These are phyloP conservation scores for Astyanax mexicanus DNA, from an alignment of 2,797 vertebrate genomes.

Conservation along the genomic window DNA sequence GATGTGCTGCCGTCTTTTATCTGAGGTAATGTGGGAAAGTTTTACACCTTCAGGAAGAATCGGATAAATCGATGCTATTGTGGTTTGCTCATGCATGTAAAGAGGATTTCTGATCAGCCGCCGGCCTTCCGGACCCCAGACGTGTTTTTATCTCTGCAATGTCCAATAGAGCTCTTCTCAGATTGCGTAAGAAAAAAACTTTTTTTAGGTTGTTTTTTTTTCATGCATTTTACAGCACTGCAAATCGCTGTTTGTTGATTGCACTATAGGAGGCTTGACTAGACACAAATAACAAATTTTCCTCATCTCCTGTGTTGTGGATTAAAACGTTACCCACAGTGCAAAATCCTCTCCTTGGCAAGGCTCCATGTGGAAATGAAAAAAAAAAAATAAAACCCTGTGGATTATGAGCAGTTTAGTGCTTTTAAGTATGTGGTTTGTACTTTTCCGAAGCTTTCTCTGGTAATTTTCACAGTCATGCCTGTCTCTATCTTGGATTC, in stretches of 20 bases:
- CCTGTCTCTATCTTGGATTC: slow-evolving; percentile 43
- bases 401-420: slow-evolving; percentile 62
- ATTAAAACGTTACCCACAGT: slow-evolving; percentile 62
- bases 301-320: slow-evolving; percentile 55
- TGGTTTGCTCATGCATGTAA: background rate
- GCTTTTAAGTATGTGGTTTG: slow-evolving; percentile 68
- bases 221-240: slow-evolving; percentile 53
- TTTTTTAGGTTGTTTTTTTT: slow-evolving; percentile 44
- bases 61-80: background rate
- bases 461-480: slow-evolving; percentile 54
- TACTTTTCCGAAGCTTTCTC: slow-evolving; percentile 56
- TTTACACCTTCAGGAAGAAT: background rate
- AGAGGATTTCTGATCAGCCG: slow-evolving; percentile 11
- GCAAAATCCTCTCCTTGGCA: slow-evolving; percentile 73
- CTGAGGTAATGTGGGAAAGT: background rate
- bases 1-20: slow-evolving; percentile 13
- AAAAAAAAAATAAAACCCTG: slow-evolving; percentile 70
- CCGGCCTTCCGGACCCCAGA: slow-evolving; percentile 28
- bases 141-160: slow-evolving; percentile 22
- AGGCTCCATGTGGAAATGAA: slow-evolving; percentile 72
- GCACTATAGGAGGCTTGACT: slow-evolving; percentile 38
- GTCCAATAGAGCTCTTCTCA: slow-evolving; percentile 23
- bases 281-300: slow-evolving; percentile 58
- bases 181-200: slow-evolving; percentile 27
- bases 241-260: slow-evolving; percentile 50